Evolutionary conservation across 2,888 invertebrate species (phyloP), one percentile per base, ranked within the genome.

Genomic region (Dorcus hopei): DNA sequence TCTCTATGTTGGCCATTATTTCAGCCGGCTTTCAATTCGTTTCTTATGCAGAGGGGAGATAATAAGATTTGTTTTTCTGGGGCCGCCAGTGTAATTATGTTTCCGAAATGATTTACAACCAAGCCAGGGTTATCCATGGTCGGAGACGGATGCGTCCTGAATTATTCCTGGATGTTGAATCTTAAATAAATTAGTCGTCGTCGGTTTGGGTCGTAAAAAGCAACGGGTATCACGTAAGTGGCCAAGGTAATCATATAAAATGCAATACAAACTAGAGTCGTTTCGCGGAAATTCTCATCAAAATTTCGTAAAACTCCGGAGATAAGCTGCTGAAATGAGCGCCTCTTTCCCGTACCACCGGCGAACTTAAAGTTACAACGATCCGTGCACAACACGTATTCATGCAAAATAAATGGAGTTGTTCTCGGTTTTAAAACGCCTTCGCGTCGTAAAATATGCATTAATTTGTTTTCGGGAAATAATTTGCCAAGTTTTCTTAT

Each of bases 351-450:
- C 52, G 56, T 61, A 58, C 26, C 62, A 49, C 52, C 61, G 62
- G 53, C 61, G 56, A 64, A 66, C 62, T 63, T 62, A 57, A 41
- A 62, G 48, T 56, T 60, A 58, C 59, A 58, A 57, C 52, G 56
- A 52, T 57, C 53, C 59, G 61, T 51, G 60, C 58, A 61, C 61
- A 64, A 65, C 69, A 68, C 65, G 69, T 68, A 67, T 67, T 68
- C 67, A 66, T 67, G 66, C 66, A 69, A 69, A 70, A 70, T 70
- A 69, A 69, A 70, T 70, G 65, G 63, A 59, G 56, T 65, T 60
- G 61, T 57, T 61, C 61, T 58, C 58, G 63, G 60, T 65, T 63
- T 61, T 54, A 54, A 39, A 58, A 54, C 54, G 56, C 49, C 57
- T 53, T 26, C 52, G 62, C 64, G 63, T 58, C 66, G 55, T 69